phyloP scores from a whole-genome alignment of 2,113 vertebrate genomes.

The Equus quagga region DNA sequence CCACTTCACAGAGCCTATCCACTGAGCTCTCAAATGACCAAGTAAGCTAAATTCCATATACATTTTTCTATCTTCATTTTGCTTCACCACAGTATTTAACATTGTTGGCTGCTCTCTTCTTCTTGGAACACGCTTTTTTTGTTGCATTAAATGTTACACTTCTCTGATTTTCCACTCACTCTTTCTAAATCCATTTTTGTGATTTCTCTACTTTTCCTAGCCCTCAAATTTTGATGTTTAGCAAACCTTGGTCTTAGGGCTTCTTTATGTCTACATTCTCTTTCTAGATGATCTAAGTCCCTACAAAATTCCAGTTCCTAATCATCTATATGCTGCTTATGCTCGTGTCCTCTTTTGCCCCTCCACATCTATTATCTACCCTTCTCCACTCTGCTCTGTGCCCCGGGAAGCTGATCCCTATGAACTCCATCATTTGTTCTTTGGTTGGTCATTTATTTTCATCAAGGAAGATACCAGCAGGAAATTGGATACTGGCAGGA shows the following conservation, averaged over 20 bases:
- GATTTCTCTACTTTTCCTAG: not conserved
- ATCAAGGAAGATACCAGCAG: not conserved
- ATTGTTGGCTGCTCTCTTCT: not conserved
- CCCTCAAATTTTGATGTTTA: not conserved
- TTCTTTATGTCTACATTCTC: not conserved
- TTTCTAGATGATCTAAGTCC: not conserved
- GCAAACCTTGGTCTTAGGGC: not conserved
- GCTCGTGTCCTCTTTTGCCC: not conserved
- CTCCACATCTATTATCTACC: not conserved
- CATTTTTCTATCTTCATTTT: not conserved
- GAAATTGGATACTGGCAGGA: not conserved
- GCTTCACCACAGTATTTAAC: not conserved
- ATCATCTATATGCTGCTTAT: no score
- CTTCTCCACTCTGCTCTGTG: not conserved
- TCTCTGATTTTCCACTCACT: slow-evolving; percentile 35
- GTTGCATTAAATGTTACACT: not conserved
- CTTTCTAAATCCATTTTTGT: not conserved
- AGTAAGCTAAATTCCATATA: not conserved
- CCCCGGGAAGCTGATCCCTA: not conserved
- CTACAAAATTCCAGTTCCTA: not conserved
- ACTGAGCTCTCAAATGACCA: not conserved
- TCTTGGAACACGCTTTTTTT: not conserved
- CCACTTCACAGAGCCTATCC: not conserved
- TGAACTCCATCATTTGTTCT: not conserved
- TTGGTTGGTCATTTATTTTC: not conserved